Evolutionary conservation across 2,888 invertebrate genomes (phyloP), one percentile per base, ranked within the genome.

Genomic region (Ophioninae sp.): DNA sequence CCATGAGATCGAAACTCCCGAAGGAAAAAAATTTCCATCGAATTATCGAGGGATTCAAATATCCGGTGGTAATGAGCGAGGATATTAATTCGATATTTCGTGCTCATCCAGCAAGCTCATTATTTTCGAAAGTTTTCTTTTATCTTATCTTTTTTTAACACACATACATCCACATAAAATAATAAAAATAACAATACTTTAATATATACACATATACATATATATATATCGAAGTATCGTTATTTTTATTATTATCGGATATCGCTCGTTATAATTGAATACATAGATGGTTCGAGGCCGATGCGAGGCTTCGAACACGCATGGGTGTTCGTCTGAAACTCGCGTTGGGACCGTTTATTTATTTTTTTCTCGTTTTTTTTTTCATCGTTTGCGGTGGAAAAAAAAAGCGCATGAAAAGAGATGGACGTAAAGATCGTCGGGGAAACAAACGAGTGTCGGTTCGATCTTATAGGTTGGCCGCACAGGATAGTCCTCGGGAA

Each of bases 361-460:
- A n/a, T n/a, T n/a, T n/a, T n/a, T n/a, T n/a, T n/a, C n/a, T n/a
- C n/a, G n/a, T n/a, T n/a, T n/a, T n/a, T 68, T 69, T 39, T 64
- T 70, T 62, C 44, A 65, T 57, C 87, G 88, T n/a, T n/a, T n/a
- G 86, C 87, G 88, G 85, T 89, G 64, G 30, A 50, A 50, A 74
- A 74, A 68, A 57, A 90, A 89, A 91, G 89, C 87, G 87, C 84
- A 65, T 80, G 64, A 83, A 64, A 83, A 85, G 8, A 44, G 88
- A 85, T 85, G 84, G 78, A 85, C 86, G 87, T 88, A 87, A 85
- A 89, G 88, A 89, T 90, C 88, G 85, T 85, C 86, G 73, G 85
- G 88, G 85, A 89, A 89, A 89, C 89, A 89, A 91, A 90, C 88
- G 89, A 90, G 85, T 88, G 84, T 62, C 87, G 88, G 88, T 83